Base-by-base conservation (phyloP, 2,888 invertebrate genomes). In the Mythimna albipuncta region DNA sequence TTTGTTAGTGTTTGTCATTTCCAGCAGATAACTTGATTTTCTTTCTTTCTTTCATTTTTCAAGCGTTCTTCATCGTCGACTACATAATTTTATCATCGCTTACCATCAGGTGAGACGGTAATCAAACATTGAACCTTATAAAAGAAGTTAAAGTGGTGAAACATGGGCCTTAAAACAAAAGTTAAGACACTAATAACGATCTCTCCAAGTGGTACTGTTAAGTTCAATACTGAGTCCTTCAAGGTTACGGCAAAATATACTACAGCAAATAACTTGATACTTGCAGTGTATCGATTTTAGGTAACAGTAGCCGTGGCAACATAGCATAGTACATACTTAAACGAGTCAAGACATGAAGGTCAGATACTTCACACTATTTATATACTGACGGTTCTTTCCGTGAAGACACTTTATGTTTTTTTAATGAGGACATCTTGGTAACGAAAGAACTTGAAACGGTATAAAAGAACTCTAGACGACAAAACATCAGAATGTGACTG, bases 251-350 rank as follows among this genome's bases (percentile, higher is more conserved):
- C n/a, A 11, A 62, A 71, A 55, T 61, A 54, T 6, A 65, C 52
- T 21, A 62, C 26, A 16, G 38, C 57, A 62, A 67, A 38, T 81
- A 38, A 62, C 57, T 47, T 57, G 44, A 61, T 64, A 74, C 44
- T 26, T 68, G 61, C 61, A 75, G 32, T 44, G 44, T 68, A 75
- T 78, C 76, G 68, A 78, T 81, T 74, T 44, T n/a, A 62, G 26
- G 62, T n/a, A 32, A 54, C 57, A 41, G 58, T 66, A 47, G 19
- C 32, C 81, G 52, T 52, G 35, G 64, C 38, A 79, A 74, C 50
- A 35, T 50, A 9, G 38, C 38, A 38, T 21, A 11, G 1, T 44
- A 64, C 13, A 19, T 61, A 63, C 21, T 58, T 65, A 26, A 64
- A 54, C 16, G 32, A 26, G 41, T 64, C 19, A 19, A 38, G 21